Percentiles rank a stretch among this genome's conserved stretches.
These are phyloP conservation scores for Antennarius maculatus DNA, from an alignment of 2,797 vertebrate species.

Conservation along the genomic window DNA sequence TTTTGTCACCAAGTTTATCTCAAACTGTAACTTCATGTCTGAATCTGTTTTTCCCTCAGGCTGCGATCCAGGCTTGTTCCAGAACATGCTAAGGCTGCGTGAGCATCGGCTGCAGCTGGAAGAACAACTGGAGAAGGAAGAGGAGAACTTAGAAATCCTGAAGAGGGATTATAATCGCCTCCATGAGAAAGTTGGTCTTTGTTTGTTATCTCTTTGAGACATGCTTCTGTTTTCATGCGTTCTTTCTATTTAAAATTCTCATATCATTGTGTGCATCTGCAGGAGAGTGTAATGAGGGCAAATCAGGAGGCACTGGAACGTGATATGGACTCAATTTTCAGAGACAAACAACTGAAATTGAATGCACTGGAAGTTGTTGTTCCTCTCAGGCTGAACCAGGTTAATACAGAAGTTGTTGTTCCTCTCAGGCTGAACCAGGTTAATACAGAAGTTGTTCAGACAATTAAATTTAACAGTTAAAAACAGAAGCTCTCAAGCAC, in stretches of 20 bases:
- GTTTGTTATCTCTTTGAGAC: background rate
- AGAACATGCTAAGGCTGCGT: constrained; percentile 83
- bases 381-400: constrained; percentile 51
- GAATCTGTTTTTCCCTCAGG: constrained; percentile 71
- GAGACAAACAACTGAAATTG: too few relatives aligned
- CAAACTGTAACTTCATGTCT: constrained; percentile 3
- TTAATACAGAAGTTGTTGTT: background rate
- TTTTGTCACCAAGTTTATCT: background rate
- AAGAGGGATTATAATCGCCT: constrained; percentile 84
- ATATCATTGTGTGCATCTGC: constrained; percentile 18
- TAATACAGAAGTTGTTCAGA: constrained; percentile 8
- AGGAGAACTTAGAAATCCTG: constrained; percentile 79
- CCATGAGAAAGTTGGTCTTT: constrained; percentile 82
- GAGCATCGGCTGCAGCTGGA: constrained; percentile 86
- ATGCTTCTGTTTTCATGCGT: background rate
- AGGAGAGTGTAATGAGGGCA: constrained; percentile 81
- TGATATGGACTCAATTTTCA: too few relatives aligned
- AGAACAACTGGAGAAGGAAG: constrained; percentile 84
- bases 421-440: constrained; percentile 51
- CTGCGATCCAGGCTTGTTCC: constrained; percentile 85
- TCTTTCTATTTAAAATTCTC: background rate
- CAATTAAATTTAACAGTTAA: too few relatives aligned
- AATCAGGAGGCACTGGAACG: too few relatives aligned
- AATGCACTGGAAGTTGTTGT: too few relatives aligned
- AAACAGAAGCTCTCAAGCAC: too few relatives aligned